Evolutionary conservation across 30 jellyfish, hydroid and myxozoan genomes (phyloP).

Genomic region (Rhopilema esculentum): DNA sequence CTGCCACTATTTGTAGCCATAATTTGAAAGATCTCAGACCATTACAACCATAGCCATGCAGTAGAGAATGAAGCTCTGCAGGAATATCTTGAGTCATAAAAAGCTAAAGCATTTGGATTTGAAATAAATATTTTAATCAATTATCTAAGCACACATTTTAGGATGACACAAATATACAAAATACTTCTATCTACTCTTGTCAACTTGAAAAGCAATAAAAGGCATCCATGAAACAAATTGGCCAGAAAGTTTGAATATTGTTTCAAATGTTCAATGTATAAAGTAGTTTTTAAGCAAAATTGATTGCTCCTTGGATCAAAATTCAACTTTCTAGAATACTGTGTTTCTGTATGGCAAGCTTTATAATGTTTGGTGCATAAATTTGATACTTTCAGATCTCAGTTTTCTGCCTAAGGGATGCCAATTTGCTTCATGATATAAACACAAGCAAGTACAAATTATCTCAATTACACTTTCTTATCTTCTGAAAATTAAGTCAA

Average conservation of each 20-base stretch:
- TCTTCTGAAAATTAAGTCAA: neutral
- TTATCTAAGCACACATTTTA: neutral
- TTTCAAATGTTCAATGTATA: too few species aligned
- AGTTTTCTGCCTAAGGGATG: neutral
- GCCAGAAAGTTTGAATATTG: too few species aligned
- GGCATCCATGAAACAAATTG: neutral
- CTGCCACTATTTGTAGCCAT: neutral
- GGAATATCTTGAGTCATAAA: neutral
- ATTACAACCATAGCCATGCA: too few species aligned
- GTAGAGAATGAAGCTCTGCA: too few species aligned
- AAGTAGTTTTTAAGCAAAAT: too few species aligned
- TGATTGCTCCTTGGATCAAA: too few species aligned
- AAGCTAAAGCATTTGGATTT: neutral
- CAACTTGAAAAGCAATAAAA: neutral
- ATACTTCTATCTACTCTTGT: neutral
- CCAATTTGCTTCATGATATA: neutral
- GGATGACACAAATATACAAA: neutral
- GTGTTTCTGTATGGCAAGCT: too few species aligned
- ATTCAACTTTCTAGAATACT: too few species aligned
- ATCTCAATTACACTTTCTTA: neutral
- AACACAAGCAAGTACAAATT: neutral
- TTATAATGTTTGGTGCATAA: too few species aligned
- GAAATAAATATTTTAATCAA: neutral
- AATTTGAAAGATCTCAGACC: neutral
- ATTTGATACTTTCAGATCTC: too few species aligned